Evolutionary conservation across 2,888 invertebrate species (phyloP), one percentile per base, ranked within the genome.

Genomic region (Parochlus steinenii): DNA sequence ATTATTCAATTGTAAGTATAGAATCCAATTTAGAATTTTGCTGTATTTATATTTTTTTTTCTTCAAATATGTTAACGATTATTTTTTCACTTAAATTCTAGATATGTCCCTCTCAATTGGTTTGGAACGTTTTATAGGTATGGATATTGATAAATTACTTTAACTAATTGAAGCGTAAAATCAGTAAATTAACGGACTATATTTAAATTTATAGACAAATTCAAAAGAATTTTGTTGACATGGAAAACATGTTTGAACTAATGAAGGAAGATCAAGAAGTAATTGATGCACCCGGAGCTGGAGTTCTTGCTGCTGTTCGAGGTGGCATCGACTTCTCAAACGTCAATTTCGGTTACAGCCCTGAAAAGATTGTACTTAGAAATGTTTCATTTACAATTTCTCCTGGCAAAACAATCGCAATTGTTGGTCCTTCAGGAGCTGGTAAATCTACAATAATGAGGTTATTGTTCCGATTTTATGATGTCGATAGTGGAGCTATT

Each of bases 191-290:
- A n/a, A n/a, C n/a, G n/a, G n/a, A n/a, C n/a, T n/a, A n/a, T n/a
- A n/a, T n/a, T n/a, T n/a, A n/a, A n/a, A n/a, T n/a, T n/a, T n/a
- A n/a, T 8, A 20, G 36, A 18, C 36, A 36, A 12, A 93, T 97
- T 40, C 97, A 97, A 54, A 89, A 86, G 63, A 87, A 92, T 52
- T 97, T 98, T 51, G 77, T 97, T 12, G 97, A 98, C 52, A 97
- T 97, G 97, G 97, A 98, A 59, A 97, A 97, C 57, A 95, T 98
- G 97, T 90, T 97, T 54, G 93, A 95, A 46, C 59, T 98, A 41
- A 65, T 98, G 48, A 71, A 79, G 24, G 86, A 89, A 49, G 73
- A 81, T 28, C 73, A 80, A 35, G 93, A 97, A 63, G 74, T 95
- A 16, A 65, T 73, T 3, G 92, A 97, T 60, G 72, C 74, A 0